Evolutionary conservation across 2,888 invertebrate genomes (phyloP), one percentile per base, ranked within the genome.

Genomic region (Drosophila histrio): DNA sequence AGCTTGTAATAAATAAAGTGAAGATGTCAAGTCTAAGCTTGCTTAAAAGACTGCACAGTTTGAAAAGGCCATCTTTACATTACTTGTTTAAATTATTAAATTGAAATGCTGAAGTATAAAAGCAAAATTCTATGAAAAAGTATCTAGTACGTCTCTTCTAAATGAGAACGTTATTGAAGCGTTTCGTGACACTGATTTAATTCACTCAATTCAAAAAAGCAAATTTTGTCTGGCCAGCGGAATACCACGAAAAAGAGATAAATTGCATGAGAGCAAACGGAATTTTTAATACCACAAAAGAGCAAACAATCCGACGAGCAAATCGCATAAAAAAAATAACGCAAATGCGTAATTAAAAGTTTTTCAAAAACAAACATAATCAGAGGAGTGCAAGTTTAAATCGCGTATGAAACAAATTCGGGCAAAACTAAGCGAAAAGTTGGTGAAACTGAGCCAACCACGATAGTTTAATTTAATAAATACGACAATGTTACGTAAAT

Each of bases 391-490:
- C 15, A 30, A 64, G 47, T 32, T 56, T 11, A 52, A 70, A 54
- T 34, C 46, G 32, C 4, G 36, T 36, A 39, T 4, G 26, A 38
- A 24, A 44, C 26, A 32, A 32, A 21, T 34, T 49, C 17, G 28
- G 21, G 32, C 43, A 11, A 52, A 58, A 38, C 46, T 44, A 30
- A 52, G 28, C 26, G 13, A 22, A 62, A 76, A 79, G 64, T 67
- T 67, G 15, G 49, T 21, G 22, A 50, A 59, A 50, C 52, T 43
- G 46, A 68, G 30, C 58, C 36, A 34, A 36, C 64, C 53, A 28
- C 36, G 59, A 53, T 61, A 46, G 53, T 77, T 72, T 64, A 64
- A 66, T 71, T 77, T 85, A 67, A 76, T 81, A 85, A 63, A 71
- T 79, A 57, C 59, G 59, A 65, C 62, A 66, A 63, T 61, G 60